Base-by-base conservation (phyloP, 2,888 invertebrate species). In the Apeira syringaria region DNA sequence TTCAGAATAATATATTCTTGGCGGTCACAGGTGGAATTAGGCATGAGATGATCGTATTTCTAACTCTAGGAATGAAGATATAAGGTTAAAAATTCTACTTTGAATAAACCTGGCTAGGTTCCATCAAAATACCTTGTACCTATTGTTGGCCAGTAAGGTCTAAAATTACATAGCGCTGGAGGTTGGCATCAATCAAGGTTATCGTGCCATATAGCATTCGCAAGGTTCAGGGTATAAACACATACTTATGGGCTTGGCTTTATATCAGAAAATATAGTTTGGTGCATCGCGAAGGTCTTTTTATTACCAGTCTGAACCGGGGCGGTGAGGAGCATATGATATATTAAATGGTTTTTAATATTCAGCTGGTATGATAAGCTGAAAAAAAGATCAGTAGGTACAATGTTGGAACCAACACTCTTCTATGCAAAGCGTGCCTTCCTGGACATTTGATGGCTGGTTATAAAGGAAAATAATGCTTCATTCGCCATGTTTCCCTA, bases 141-240 rank as follows among this genome's bases (percentile, higher is more conserved):
- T n/a, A 39, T 17, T n/a, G 4, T 10, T 7, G 25, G 45, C 11
- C 7, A 9, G 5, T 30, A 45, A 35, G 26, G 39, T 34, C 18
- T 9, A 35, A 22, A 35, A 3, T 45, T 3, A 34, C 26, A 8
- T 5, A 6, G 6, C 10, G 12, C 13, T 26, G 20, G 13, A 29
- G 18, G 6, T 31, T 31, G 22, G 30, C 35, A 46, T 46, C 39
- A 35, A 46, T 40, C 45, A 46, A 35, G 35, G 35, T 46, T 46
- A 46, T 20, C 39, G 31, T 25, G 36, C 10, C 25, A 9, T 34
- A 24, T 39, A 33, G 42, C 43, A 39, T 39, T 42, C 33, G 48
- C 39, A 48, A 33, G 24, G 17, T 43, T 38, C 32, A 15, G 24
- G 27, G 12, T 15, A 42, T 35, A 24, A 20, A 18, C 9, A 24